Base-by-base conservation (phyloP, 2,888 invertebrate species). In the Eurytoma adleriae region DNA sequence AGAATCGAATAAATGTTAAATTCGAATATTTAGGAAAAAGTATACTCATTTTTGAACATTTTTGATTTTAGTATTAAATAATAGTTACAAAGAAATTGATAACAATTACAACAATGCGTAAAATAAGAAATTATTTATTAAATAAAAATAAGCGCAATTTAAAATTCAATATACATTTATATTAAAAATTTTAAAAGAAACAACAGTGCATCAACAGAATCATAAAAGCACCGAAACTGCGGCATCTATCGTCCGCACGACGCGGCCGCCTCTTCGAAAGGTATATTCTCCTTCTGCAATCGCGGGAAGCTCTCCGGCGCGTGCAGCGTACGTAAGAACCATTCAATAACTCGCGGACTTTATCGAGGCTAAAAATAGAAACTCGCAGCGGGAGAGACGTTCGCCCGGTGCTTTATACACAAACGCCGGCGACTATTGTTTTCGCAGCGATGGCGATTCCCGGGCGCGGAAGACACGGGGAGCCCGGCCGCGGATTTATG, bases 281-380 rank as follows among this genome's bases (percentile, higher is more conserved):
- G n/a, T 66, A 72, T n/a, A 24, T 48, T 16, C 40, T 71, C 27
- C 10, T 0, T 4, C 16, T 0, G 5, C 13, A 24, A 24, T 24
- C 24, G 24, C 24, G 24, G 24, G 24, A 24, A 24, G 48, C 5
- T 3, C 4, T 16, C 3, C 18, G 64, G 4, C 48, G 13, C 13
- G n/a, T 4, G 16, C 62, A 30, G 27, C n/a, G 62, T 40, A 48
- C 18, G 64, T 59, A 66, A 71, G n/a, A 56, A 30, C 24, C 77
- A 66, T 66, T 78, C 64, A 50, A 73, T 71, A 61, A 59, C 61
- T 78, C 52, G 2, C 52, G 14, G 18, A 54, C 40, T 57, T 68
- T 59, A 73, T 73, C 48, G 61, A 73, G 5, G 61, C 54, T 73
- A 73, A 78, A 78, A 78, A n/a, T 18, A 13, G 12, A 30, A n/a